These are phyloP conservation scores for Marmota monax DNA, from an alignment of 2,113 vertebrate species.

Conservation along the genomic window DNA sequence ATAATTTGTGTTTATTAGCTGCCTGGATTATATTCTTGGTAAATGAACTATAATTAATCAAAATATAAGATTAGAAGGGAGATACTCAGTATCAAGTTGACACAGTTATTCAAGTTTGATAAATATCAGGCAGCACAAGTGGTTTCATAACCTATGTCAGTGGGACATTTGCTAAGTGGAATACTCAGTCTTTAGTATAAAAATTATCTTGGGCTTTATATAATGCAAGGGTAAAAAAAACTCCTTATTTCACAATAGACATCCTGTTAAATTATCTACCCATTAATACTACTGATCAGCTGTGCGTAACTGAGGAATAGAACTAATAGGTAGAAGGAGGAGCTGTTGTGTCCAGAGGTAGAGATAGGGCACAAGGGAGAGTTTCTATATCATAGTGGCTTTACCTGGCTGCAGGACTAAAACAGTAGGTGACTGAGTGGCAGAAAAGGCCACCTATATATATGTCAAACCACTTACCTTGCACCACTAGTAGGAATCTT, in stretches of 20 bases:
- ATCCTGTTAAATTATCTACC: slow-evolving; percentile 58
- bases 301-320: neutral
- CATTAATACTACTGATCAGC: neutral
- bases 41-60: slow-evolving; percentile 38
- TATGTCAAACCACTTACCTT: slow-evolving; percentile 66
- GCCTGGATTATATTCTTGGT: slow-evolving; percentile 35
- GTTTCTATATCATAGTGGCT: slow-evolving; percentile 51
- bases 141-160: slow-evolving; percentile 47
- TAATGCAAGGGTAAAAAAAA: slow-evolving; percentile 54
- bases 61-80: slow-evolving; percentile 54
- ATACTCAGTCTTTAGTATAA: slow-evolving; percentile 57
- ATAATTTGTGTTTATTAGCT: slow-evolving; percentile 3
- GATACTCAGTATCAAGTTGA: slow-evolving; percentile 45
- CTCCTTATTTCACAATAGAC: slow-evolving; percentile 57
- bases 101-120: slow-evolving; percentile 51
- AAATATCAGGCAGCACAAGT: slow-evolving; percentile 64
- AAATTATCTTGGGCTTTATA: slow-evolving; percentile 57
- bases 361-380: slow-evolving; percentile 43
- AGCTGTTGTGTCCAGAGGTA: slow-evolving; percentile 68
- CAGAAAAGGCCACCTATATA: neutral
- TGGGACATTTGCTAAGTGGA: slow-evolving; percentile 56
- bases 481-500: slow-evolving; percentile 53
- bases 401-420: slow-evolving; percentile 39
- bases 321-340: slow-evolving; percentile 28
- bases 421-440: neutral